Conservation (phyloP, 2,888 invertebrate genomes). For the Odontocolon sp. region DNA sequence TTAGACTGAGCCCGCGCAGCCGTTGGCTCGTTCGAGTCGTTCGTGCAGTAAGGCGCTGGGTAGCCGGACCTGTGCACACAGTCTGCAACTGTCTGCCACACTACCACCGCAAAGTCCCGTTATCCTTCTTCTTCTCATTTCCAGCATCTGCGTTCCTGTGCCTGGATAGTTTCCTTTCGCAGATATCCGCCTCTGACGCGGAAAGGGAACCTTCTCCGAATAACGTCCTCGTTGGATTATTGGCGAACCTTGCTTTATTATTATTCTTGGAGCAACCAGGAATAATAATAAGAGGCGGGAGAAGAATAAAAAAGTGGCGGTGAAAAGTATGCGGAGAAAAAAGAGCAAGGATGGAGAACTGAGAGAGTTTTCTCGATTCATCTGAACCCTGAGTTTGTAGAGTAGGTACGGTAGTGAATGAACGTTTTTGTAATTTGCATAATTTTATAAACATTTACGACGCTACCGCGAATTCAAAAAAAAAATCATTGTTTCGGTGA, state of each 20-base stretch:
- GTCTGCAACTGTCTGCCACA: slow-evolving; percentile 3
- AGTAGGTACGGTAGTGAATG: no score
- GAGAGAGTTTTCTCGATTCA: background rate
- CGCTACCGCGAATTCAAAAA: no score
- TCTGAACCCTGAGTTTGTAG: no score
- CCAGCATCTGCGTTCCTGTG: background rate
- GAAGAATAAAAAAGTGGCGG: background rate
- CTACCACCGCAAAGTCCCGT: background rate
- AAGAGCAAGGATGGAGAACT: background rate
- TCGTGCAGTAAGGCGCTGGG: slow-evolving; percentile 25
- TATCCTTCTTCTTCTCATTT: slow-evolving; percentile 6
- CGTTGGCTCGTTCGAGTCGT: slow-evolving; percentile 43
- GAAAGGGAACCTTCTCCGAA: background rate
- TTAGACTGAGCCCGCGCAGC: background rate
- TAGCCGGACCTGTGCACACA: slow-evolving; percentile 6
- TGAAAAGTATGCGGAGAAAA: background rate
- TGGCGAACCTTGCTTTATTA: slow-evolving; percentile 17
- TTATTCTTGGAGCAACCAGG: slow-evolving; percentile 5
- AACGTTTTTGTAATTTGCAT: no score
- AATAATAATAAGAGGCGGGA: slow-evolving; percentile 20
- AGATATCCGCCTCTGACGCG: slow-evolving; percentile 18
- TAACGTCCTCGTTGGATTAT: slow-evolving; percentile 1
- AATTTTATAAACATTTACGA: no score
- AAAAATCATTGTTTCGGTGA: no score
- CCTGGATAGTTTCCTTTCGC: slow-evolving; percentile 5